Evolutionary conservation across 2,797 vertebrate genomes (phyloP).

Genomic region (Pelobates cultripes): DNA sequence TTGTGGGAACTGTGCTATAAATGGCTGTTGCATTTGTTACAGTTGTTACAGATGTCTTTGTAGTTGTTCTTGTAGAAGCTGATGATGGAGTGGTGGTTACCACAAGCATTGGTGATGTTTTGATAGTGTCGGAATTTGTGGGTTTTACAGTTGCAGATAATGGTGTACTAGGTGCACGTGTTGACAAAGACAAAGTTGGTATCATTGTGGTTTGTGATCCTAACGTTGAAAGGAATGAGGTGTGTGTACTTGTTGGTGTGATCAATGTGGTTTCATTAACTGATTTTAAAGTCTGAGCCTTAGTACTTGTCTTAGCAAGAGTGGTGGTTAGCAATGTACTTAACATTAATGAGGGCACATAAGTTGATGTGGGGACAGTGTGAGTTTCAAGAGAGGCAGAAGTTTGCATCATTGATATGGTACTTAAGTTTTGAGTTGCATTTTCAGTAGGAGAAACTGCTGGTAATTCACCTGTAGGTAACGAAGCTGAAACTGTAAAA

Average conservation of each 20-base stretch:
- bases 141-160: slow-evolving; percentile 61
- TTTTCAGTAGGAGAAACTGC: slow-evolving; percentile 70
- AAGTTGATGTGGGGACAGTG: slow-evolving; percentile 68
- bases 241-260: slow-evolving; percentile 60
- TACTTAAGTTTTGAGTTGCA: slow-evolving; percentile 62
- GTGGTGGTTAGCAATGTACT: slow-evolving; percentile 64
- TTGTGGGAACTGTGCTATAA: slow-evolving; percentile 53
- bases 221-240: slow-evolving; percentile 61
- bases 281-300: slow-evolving; percentile 68
- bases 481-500: slow-evolving; percentile 79
- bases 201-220: slow-evolving; percentile 60
- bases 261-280: slow-evolving; percentile 61
- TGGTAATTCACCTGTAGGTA: slow-evolving; percentile 68
- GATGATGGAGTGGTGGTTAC: slow-evolving; percentile 76
- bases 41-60: slow-evolving; percentile 69
- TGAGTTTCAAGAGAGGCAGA: slow-evolving; percentile 57
- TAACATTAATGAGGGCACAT: slow-evolving; percentile 72
- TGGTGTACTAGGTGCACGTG: slow-evolving; percentile 67
- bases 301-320: slow-evolving; percentile 70
- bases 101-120: slow-evolving; percentile 68
- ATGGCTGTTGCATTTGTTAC: slow-evolving; percentile 65
- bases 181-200: slow-evolving; percentile 18
- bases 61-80: slow-evolving; percentile 75
- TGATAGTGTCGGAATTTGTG: slow-evolving; percentile 66
- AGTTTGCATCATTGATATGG: slow-evolving; percentile 33